Base-by-base conservation (phyloP, 1,140 invertebrate species). In the Euwallacea similis region DNA sequence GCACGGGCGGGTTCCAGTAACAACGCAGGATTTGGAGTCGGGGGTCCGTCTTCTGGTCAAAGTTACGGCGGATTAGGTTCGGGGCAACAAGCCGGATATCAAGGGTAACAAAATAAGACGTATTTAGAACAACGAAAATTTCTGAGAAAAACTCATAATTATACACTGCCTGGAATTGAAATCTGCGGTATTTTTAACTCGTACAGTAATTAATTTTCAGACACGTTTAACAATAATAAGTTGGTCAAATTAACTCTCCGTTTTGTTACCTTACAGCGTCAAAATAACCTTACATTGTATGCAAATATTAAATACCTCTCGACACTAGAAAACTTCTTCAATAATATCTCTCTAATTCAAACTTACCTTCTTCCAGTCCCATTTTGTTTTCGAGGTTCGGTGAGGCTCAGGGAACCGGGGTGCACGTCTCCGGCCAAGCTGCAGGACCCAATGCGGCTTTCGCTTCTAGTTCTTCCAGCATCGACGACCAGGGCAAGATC, bases 401-500 rank as follows among this genome's bases (percentile, higher is more conserved):
- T 42, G 77, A 79, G 70, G 74, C 62, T 3, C 60, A 73, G 72
- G 79, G 79, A 9, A 75, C 67, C 13, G 76, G 76, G 9, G 72
- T 79, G 10, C 72, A 79, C 33, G 79, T 76, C 0, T 73, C 75
- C 3, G 75, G 76, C n/a, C 63, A 72, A 50, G 79, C 79, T 15
- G 59, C 72, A 69, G 79, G 79, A 44, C 71, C 65, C 10, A 73
- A 73, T 11, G 79, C 68, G 2, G 79, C 79, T 7, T 80, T 78
- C 60, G 77, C 78, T 67, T 76, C 76, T 8, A 78, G 73, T 67
- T 78, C 76, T 8, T 74, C 76, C 7, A 72, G 78, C 0, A 66
- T 72, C 42, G 78, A 80, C 56, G 71, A 74, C 47, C 50, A 77
- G 33, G 79, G 79, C 21, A 78, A 79, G 54, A 74, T 80, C 15